phyloP scores from a whole-genome alignment of 2,797 vertebrate genomes.

The Thamnophis elegans region DNA sequence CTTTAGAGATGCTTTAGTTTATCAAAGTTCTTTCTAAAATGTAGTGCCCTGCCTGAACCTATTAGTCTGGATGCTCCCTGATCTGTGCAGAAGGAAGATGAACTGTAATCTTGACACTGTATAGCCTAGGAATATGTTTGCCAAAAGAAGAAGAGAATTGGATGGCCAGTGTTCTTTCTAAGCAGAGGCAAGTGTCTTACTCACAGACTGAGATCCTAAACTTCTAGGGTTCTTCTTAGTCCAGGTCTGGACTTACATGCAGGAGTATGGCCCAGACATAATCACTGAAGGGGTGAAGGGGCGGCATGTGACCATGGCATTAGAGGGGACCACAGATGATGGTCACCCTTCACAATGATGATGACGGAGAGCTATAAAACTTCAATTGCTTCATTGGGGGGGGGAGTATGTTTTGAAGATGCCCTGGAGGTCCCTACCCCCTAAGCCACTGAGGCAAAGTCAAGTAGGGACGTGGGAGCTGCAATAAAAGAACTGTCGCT shows the following conservation, averaged over 20 bases:
- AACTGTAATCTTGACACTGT: not conserved
- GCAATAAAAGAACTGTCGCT: too few species aligned
- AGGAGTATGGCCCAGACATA: not conserved
- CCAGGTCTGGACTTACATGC: not conserved
- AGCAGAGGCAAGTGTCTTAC: not conserved
- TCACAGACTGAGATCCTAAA: not conserved
- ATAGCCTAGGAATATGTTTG: not conserved
- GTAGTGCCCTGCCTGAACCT: not conserved
- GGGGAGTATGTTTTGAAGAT: not conserved
- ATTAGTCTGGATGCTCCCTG: not conserved
- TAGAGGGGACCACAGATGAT: too few species aligned
- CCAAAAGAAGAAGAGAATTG: not conserved
- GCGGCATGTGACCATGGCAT: fast-evolving
- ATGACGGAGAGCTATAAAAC: not conserved
- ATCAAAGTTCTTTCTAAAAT: not conserved
- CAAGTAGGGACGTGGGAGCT: too few species aligned
- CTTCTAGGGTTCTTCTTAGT: not conserved
- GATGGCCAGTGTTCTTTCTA: not conserved
- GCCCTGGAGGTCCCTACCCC: too few species aligned
- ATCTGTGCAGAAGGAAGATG: not conserved
- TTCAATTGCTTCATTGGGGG: not conserved
- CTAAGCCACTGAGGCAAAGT: too few species aligned
- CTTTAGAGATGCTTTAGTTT: not conserved
- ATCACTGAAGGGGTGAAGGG: not conserved
- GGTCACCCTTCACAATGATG: too few species aligned